Percentiles rank a stretch among this genome's conserved stretches.
These are phyloP conservation scores for Tapera naevia DNA, from an alignment of 2,797 vertebrate species.

Conservation along the genomic window DNA sequence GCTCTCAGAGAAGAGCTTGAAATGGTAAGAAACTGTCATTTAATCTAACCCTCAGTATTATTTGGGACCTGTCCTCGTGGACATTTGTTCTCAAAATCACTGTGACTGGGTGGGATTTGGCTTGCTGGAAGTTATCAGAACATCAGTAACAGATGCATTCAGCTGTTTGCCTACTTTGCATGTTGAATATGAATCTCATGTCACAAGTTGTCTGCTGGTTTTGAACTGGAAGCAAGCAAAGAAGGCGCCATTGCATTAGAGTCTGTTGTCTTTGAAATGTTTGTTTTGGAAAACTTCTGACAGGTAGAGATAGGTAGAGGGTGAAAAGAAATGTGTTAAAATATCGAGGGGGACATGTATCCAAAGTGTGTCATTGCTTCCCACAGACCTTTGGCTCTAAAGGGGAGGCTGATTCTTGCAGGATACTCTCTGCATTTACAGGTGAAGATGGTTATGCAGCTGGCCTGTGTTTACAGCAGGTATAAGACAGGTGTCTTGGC, in stretches of 20 bases:
- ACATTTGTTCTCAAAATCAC: not conserved
- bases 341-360: not conserved
- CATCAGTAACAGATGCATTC: slow-evolving; percentile 12
- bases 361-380: not conserved
- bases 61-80: not conserved
- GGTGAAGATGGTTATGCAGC: not conserved
- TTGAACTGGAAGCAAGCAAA: not conserved
- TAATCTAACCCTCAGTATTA: not conserved
- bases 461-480: not conserved
- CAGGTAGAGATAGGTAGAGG: not conserved
- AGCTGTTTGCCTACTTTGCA: not conserved
- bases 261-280: not conserved
- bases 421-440: not conserved
- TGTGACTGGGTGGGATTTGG: slow-evolving; percentile 19
- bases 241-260: not conserved
- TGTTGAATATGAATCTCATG: not conserved
- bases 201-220: not conserved
- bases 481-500: not conserved
- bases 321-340: not conserved
- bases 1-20: slow-evolving; percentile 95
- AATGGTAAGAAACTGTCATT: slow-evolving; percentile 81
- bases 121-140: not conserved
- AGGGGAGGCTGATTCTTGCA: not conserved
- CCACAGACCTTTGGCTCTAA: not conserved
- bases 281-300: not conserved